Conservation (phyloP, 2,113 vertebrate genomes). For the Zapus hudsonius region DNA sequence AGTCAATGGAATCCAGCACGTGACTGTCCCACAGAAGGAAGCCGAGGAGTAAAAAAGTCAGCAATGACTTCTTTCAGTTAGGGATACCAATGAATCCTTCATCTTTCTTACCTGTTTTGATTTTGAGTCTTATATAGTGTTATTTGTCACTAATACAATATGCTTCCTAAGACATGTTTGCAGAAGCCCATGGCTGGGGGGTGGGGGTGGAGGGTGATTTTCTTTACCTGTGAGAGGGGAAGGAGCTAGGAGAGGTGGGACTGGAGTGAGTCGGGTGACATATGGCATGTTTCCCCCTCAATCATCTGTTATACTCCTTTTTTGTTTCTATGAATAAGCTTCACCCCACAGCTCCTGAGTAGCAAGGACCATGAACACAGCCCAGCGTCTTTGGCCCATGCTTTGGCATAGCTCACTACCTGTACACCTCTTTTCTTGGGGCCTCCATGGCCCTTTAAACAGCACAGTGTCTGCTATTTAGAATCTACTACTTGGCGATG, state of each 20-base stretch:
- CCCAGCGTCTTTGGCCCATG: no score
- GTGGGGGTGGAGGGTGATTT: not conserved
- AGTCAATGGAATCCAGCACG: not conserved
- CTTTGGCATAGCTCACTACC: not conserved
- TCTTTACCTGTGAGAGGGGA: not conserved
- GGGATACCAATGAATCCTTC: not conserved
- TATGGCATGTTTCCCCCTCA: not conserved
- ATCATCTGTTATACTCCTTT: not conserved
- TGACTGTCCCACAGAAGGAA: not conserved
- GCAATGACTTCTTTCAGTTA: not conserved
- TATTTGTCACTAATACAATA: not conserved
- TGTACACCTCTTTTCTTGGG: not conserved
- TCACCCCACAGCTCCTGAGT: not conserved
- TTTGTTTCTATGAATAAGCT: not conserved
- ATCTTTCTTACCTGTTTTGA: not conserved
- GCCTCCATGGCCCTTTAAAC: not conserved
- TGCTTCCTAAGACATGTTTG: not conserved
- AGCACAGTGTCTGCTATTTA: not conserved
- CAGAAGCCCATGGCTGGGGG: not conserved
- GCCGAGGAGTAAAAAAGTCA: not conserved
- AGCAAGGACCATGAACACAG: not conserved
- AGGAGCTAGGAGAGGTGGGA: not conserved
- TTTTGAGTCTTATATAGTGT: not conserved
- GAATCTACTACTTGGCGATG: not conserved
- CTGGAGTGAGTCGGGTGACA: not conserved